Evolutionary conservation across 2,797 vertebrate genomes (phyloP).

Genomic region (Gallinago stenura): DNA sequence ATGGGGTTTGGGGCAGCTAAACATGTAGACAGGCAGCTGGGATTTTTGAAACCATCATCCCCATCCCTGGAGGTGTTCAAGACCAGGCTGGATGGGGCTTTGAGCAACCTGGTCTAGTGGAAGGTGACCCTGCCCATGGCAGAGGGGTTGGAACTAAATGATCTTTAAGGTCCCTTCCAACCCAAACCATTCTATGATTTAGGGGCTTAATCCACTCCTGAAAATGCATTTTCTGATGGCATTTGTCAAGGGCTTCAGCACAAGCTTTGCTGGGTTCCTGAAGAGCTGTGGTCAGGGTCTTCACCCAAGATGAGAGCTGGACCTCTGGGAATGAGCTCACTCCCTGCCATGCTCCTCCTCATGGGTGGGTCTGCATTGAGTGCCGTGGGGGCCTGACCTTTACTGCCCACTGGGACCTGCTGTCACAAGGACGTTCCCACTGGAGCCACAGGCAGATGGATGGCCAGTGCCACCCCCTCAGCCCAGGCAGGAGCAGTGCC

Average conservation of each 20-base stretch:
- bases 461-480: neutral
- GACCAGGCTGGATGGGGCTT: neutral
- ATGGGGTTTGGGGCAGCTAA: neutral
- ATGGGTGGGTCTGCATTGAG: neutral
- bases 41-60: neutral
- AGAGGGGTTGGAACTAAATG: neutral
- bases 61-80: neutral
- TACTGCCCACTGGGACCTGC: rapidly evolving
- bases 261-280: neutral
- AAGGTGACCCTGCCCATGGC: neutral
- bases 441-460: rapidly evolving
- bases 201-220: neutral
- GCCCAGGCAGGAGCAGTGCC: rapidly evolving
- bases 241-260: neutral
- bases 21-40: neutral
- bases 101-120: neutral
- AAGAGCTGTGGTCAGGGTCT: neutral
- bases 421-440: neutral
- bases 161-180: neutral
- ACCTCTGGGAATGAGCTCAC: rapidly evolving
- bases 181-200: neutral
- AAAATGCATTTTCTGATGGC: neutral
- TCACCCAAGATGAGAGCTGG: neutral
- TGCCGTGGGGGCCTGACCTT: rapidly evolving
- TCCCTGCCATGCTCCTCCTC: rapidly evolving